phyloP scores from a whole-genome alignment of 1,140 invertebrate genomes.

The Drosophila tristis region DNA sequence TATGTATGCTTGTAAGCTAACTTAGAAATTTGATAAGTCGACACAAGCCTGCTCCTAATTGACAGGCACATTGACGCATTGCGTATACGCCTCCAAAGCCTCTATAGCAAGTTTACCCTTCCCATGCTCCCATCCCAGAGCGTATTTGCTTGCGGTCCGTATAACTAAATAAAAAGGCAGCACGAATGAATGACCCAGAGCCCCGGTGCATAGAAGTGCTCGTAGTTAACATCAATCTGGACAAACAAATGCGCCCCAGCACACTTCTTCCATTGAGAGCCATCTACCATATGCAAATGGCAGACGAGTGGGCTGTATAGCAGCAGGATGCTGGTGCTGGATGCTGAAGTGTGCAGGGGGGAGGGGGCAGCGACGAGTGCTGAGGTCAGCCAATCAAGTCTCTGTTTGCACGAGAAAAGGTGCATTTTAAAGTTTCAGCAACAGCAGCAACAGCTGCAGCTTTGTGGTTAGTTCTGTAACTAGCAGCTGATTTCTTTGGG shows the following conservation, averaged over 20 bases:
- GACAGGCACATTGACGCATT: conserved; percentile 47
- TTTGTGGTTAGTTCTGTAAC: conserved; percentile 48
- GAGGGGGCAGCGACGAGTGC: conserved; percentile 8
- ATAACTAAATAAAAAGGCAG: conserved; percentile 65
- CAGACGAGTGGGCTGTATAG: no score
- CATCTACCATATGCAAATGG: conserved; percentile 47
- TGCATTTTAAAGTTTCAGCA: conserved; percentile 41
- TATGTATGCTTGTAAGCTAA: conserved; percentile 24
- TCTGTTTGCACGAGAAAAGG: conserved; percentile 59
- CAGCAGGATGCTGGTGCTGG: no score
- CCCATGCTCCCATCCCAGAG: background rate
- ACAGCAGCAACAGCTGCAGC: conserved; percentile 43
- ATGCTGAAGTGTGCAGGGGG: conserved; percentile 10
- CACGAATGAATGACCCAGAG: conserved; percentile 33
- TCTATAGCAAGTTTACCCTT: conserved; percentile 4
- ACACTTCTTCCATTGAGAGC: conserved; percentile 41
- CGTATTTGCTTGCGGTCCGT: conserved; percentile 40
- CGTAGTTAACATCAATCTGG: conserved; percentile 60
- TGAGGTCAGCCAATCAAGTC: conserved; percentile 68
- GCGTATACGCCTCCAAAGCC: conserved; percentile 51
- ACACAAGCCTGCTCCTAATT: conserved; percentile 52
- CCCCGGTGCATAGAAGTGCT: background rate
- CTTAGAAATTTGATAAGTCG: conserved; percentile 14
- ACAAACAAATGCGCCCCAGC: conserved; percentile 45
- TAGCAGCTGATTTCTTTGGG: conserved; percentile 32